Conservation (phyloP, 2,113 vertebrate species). For the Ctenodactylus gundi region DNA sequence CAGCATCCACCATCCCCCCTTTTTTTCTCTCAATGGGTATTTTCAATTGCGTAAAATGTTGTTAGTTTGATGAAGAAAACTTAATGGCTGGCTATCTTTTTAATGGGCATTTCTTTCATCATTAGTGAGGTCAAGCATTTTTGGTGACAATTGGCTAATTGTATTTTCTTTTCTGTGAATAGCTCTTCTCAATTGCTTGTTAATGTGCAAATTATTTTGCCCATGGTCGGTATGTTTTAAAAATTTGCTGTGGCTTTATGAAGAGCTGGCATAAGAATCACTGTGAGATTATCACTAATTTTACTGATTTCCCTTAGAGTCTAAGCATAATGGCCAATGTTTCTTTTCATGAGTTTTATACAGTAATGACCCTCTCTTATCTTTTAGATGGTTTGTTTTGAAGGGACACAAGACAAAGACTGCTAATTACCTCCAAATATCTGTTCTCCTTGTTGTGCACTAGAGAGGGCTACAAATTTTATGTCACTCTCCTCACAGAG, state of each 20-base stretch:
- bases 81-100: constrained; percentile 22
- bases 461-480: not conserved
- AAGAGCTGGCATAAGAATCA: not conserved
- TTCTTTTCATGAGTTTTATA: constrained; percentile 21
- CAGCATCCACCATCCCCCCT: too few relatives aligned
- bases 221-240: not conserved
- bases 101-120: constrained; percentile 33
- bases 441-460: not conserved
- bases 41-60: constrained; percentile 26
- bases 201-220: constrained; percentile 5
- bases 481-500: not conserved
- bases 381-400: constrained; percentile 6
- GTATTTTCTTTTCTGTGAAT: not conserved
- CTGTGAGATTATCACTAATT: not conserved
- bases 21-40: not conserved
- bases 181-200: not conserved
- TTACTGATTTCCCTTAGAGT: constrained; percentile 19
- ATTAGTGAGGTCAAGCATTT: constrained; percentile 21
- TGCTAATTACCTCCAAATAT: constrained; percentile 28
- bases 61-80: constrained; percentile 5
- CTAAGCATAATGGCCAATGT: not conserved
- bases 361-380: not conserved
- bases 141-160: not conserved
- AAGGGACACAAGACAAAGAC: not conserved
- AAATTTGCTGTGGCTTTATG: constrained; percentile 16